phyloP scores from a whole-genome alignment of 2,113 vertebrate species.

The Bujurquina vittata region DNA sequence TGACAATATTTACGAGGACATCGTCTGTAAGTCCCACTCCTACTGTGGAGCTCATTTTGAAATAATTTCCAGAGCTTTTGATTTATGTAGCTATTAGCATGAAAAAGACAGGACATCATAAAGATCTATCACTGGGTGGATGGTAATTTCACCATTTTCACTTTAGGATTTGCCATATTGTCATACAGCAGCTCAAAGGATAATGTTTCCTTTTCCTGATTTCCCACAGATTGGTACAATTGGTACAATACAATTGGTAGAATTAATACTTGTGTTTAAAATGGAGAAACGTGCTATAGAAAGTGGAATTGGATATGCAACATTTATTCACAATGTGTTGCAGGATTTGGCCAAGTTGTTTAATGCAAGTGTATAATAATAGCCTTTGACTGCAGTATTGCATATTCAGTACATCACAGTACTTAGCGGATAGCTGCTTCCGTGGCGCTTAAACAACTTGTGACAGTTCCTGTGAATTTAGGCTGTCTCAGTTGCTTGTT shows the following conservation, averaged over 20 bases:
- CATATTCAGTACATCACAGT: not conserved
- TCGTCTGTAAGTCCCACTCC: constrained; percentile 86
- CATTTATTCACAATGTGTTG: not conserved
- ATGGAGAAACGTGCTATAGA: not conserved
- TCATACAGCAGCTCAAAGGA: not conserved
- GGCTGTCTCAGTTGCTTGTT: not conserved
- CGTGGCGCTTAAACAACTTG: not conserved
- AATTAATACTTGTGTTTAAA: not conserved
- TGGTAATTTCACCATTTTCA: not conserved
- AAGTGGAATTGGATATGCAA: not conserved
- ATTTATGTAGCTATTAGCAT: not conserved
- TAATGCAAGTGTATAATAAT: not conserved
- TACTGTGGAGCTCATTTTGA: not conserved
- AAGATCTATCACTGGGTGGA: not conserved
- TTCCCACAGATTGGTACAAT: not conserved
- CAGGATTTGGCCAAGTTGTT: not conserved
- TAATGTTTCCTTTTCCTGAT: not conserved
- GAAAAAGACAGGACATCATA: constrained; percentile 23
- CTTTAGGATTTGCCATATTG: not conserved
- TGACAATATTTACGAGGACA: constrained; percentile 97
- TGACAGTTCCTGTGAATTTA: not conserved
- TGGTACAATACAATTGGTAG: not conserved
- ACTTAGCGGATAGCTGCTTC: not conserved
- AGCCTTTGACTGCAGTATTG: not conserved
- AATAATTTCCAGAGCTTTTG: not conserved